Conservation (phyloP, 1,140 invertebrate species). For the Cheumatopsyche charites region DNA sequence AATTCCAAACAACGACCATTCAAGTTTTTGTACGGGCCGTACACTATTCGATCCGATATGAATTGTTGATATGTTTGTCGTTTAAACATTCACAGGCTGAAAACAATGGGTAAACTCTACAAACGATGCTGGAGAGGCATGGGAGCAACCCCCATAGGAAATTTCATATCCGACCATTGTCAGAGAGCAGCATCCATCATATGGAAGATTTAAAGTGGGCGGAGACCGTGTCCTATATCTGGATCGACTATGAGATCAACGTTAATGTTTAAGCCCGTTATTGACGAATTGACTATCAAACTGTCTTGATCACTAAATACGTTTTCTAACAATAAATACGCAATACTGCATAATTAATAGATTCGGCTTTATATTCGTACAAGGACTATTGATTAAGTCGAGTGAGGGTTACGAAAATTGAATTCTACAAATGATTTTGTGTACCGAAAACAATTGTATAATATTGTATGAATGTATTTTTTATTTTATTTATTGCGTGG, state of each 20-base stretch:
- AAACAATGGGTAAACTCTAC: constrained; percentile 29
- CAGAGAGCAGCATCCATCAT: constrained; percentile 31
- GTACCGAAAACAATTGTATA: no score
- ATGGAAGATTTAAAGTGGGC: background rate
- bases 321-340: no score
- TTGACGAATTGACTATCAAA: background rate
- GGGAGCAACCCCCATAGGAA: constrained; percentile 5
- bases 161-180: constrained; percentile 37
- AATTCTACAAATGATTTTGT: no score
- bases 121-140: background rate
- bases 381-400: no score
- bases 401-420: no score
- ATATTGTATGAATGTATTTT: no score
- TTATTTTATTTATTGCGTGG: no score
- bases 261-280: background rate
- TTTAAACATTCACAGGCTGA: constrained; percentile 32
- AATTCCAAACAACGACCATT: no score
- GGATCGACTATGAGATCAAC: background rate
- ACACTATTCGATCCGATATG: constrained; percentile 30
- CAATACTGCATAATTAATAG: no score
- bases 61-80: constrained; percentile 34
- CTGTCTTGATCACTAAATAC: no score
- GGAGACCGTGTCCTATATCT: background rate
- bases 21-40: constrained; percentile 13
- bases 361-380: no score